Base-by-base conservation (phyloP, 2,797 vertebrate species). In the Enteromius afrohamiltoni region DNA sequence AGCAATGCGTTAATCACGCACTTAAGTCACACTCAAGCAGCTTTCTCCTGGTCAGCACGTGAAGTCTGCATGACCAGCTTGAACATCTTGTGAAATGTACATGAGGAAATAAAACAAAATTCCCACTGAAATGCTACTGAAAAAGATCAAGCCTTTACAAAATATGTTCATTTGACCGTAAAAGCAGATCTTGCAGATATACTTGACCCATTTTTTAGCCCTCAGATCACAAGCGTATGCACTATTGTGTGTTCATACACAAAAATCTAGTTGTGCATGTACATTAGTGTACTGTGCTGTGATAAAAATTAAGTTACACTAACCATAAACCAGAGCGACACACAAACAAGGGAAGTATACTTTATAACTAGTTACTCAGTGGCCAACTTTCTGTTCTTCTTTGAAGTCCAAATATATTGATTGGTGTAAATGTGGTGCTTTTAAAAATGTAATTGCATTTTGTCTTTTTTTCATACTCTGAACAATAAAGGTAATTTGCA, bases 401-500 rank as follows among this genome's bases (percentile, higher is more conserved):
- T 47, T 7, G 13, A 13, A 58, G 51, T 58, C 13, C 34, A 40
- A 37, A 29, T 37, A 23, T 74, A 74, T 53, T 74, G 17, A 37
- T 55, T 6, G n/a, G 31, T 26, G 23, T 58, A 23, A 55, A 37
- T 75, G 6, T 40, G 21, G 10, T 55, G n/a, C 13, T 6, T 8
- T 8, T 21, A 29, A 11, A n/a, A 8, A 29, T 31, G 45, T 0
- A 64, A n/a, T 37, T 19, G 21, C 23, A 19, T 26, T 78, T 49
- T 45, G 14, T 67, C 19, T 51, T 7, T 67, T 17, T 53, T 79
- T 53, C 42, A 68, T 17, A 23, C 13, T 31, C 29, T 80, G 17
- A 58, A 40, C 16, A 80, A 29, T 17, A 55, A 55, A 80, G 69
- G 49, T 47, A 29, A 74, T 51, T 64, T 13, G 10, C 26, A 73